Evolutionary conservation across 2,797 vertebrate genomes (phyloP), one percentile per base, ranked within the genome.

Genomic region (Ataeniobius toweri): DNA sequence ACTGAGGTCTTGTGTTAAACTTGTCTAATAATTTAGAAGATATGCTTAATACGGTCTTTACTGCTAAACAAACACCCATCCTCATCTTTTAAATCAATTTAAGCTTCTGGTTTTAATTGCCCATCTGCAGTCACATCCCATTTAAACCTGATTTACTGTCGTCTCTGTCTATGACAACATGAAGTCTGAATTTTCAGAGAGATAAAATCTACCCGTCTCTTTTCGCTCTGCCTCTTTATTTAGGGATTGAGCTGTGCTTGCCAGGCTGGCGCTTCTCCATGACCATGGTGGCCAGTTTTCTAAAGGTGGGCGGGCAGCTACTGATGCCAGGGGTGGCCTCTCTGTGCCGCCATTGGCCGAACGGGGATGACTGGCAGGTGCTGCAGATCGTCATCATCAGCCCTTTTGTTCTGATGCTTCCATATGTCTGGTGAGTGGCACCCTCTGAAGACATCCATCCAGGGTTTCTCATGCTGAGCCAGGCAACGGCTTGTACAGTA

Each of bases 261-360:
- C 98, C 98, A 1, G 94, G 85, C 79, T 97, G 97, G 93, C 97
- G 98, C 6, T 99, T 99, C 94, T 97, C 97, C 95, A 95, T 99
- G 95, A 98, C 98, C 24, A 99, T 99, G 98, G 97, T 97, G 94
- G 97, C 98, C 0, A 98, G 96, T 87, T 98, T 99, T 89, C 96
- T 99, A 73, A 96, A 96, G 90, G 97, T 98, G 93, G 97, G 95
- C 0, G 98, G 98, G 79, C 98, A 99, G 94, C 96, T 99, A 71
- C 95, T 99, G 83, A 97, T 99, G 97, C 98, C 98, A 0, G 98
- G 97, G n/a, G 94, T 99, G 91, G 98, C 97, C 1, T 96, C 95
- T 3, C 95, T 99, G 81, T 99, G 98, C 91, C 95, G 96, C 65
- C 94, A 97, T 91, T 99, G 98, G 98, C 97, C 98, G 73, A 90